phyloP scores from a whole-genome alignment of 2,888 invertebrate species.

The Watsonalla cultraria region DNA sequence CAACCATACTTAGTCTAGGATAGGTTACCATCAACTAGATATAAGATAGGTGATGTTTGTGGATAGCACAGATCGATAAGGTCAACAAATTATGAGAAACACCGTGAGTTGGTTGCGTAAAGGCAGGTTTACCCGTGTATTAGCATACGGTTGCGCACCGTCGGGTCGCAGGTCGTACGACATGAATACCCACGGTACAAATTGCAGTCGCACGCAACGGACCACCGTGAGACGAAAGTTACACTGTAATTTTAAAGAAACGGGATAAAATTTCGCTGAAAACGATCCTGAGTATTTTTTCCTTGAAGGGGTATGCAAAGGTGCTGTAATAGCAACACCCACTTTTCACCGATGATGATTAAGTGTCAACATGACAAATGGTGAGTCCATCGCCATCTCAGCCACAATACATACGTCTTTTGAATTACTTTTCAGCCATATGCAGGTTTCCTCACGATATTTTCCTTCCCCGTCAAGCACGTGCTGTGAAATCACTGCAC shows the following conservation, averaged over 20 bases:
- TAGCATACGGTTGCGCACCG: conserved; percentile 56
- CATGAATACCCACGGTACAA: conserved; percentile 36
- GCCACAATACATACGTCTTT: too few species aligned
- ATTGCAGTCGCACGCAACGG: conserved; percentile 17
- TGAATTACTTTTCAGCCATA: too few species aligned
- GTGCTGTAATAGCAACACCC: too few species aligned
- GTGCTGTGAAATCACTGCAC: too few species aligned
- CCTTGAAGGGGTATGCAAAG: too few species aligned
- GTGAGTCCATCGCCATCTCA: too few species aligned
- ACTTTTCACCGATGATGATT: too few species aligned
- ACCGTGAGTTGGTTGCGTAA: conserved; percentile 36
- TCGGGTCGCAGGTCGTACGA: conserved; percentile 56
- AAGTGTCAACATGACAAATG: too few species aligned
- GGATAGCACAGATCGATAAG: conserved; percentile 15
- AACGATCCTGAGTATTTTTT: neutral
- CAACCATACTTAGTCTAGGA: neutral
- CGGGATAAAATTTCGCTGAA: neutral
- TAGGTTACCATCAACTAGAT: neutral
- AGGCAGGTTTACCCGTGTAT: conserved; percentile 45
- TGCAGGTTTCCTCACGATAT: too few species aligned
- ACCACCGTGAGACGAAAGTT: neutral
- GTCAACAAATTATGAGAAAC: conserved; percentile 14
- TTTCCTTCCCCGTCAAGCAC: too few species aligned
- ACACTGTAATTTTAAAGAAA: conserved; percentile 1
- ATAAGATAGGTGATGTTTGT: conserved; percentile 11